phyloP scores from a whole-genome alignment of 2,888 invertebrate species.

The Pristionchus mayeri region DNA sequence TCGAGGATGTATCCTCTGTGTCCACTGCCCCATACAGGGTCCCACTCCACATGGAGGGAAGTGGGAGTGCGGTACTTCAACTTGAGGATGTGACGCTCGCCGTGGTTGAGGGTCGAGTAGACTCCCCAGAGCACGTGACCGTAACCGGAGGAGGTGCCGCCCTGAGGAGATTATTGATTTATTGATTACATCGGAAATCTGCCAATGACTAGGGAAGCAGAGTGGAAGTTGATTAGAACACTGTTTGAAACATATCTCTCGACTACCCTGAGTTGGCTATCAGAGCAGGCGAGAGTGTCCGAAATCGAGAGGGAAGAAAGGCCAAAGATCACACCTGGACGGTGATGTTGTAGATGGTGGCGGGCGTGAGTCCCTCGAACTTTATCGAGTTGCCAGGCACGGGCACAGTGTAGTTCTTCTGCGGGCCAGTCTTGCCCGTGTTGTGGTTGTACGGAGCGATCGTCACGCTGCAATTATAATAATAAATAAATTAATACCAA shows the following conservation, averaged over 20 bases:
- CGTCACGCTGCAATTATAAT: slow-evolving; percentile 64
- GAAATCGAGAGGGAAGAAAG: too few species aligned
- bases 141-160: slow-evolving; percentile 75
- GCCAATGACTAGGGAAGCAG: background rate
- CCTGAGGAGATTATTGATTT: slow-evolving; percentile 48
- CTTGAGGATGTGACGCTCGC: slow-evolving; percentile 73
- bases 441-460: slow-evolving; percentile 73
- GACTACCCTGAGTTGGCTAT: too few species aligned
- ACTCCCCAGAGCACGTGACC: slow-evolving; percentile 76
- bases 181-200: too few species aligned
- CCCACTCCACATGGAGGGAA: slow-evolving; percentile 75
- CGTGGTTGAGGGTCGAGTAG: slow-evolving; percentile 75
- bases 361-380: slow-evolving; percentile 73
- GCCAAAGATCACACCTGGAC: too few species aligned
- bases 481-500: background rate
- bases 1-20: slow-evolving; percentile 73
- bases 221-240: background rate
- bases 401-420: slow-evolving; percentile 75
- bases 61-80: slow-evolving; percentile 75
- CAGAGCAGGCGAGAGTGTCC: too few species aligned
- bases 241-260: too few species aligned
- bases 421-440: slow-evolving; percentile 66
- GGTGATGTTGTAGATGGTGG: slow-evolving; percentile 76
- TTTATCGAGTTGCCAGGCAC: slow-evolving; percentile 72
- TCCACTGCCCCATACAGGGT: slow-evolving; percentile 73